These are phyloP conservation scores for Bolinopsis microptera DNA, from an alignment of 37 sponge, comb jelly and placozoan species.

Conservation along the genomic window DNA sequence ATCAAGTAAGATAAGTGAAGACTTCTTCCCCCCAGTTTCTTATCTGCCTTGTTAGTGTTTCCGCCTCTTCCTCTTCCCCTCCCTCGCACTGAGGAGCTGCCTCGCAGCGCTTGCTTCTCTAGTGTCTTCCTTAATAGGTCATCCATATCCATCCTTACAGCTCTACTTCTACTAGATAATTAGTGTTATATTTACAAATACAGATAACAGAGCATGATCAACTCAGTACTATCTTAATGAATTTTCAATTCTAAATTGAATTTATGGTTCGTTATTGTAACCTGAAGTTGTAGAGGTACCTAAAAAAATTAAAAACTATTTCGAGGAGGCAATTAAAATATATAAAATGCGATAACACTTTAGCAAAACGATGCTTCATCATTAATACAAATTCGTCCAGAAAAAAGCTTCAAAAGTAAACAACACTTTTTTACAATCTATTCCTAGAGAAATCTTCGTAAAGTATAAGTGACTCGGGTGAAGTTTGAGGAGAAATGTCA, in stretches of 20 bases:
- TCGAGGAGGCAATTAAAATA: no score
- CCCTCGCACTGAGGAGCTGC: background rate
- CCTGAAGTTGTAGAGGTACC: no score
- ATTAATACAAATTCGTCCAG: no score
- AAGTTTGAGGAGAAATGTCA: constrained; percentile 75
- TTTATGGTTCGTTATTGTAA: no score
- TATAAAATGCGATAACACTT: no score
- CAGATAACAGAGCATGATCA: no score
- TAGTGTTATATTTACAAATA: background rate
- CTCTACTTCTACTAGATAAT: background rate
- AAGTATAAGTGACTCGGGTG: constrained; percentile 64
- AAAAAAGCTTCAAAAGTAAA: no score
- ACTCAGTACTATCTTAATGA: no score
- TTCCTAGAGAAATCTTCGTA: constrained; percentile 73
- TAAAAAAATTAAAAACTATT: no score
- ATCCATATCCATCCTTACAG: constrained; percentile 12
- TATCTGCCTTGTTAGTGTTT: background rate
- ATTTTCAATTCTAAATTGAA: no score
- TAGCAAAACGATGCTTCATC: no score
- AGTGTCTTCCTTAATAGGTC: constrained; percentile 40
- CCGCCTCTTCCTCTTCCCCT: background rate
- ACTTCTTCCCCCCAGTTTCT: constrained; percentile 45
- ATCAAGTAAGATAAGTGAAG: constrained; percentile 58
- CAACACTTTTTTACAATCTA: no score
- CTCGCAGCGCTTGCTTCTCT: constrained; percentile 39